Base-by-base conservation (phyloP, 1,140 invertebrate genomes). In the Temnothorax longispinosus region DNA sequence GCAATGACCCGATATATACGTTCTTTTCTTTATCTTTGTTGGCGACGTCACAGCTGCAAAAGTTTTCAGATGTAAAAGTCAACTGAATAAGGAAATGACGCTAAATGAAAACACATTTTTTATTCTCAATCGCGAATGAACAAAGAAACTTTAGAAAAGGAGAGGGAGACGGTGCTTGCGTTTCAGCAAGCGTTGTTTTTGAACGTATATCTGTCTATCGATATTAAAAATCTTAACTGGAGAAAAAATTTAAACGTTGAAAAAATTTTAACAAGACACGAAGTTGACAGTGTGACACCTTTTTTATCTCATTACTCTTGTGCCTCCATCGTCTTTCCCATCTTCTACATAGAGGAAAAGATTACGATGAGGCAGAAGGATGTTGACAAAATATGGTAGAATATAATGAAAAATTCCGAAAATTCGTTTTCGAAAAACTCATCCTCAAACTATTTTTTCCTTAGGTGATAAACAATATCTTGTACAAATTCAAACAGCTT, bases 261-360 rank as follows among this genome's bases (percentile, higher is more conserved):
- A 78, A 76, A 90, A 84, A 89, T 90, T 89, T 80, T 87, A 76
- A 87, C 77, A 50, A 87, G 80, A 90, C 56, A 69, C 44, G 10
- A 69, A 87, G 76, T 71, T 76, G 82, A 58, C 74, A 27, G 50
- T 18, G 44, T 27, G 81, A 88, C 72, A 71, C 41, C 67, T 88
- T 78, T 88, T 84, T 86, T 85, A 88, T 82, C 82, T 47, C 52
- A 75, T 86, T 86, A 82, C 47, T 38, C 50, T 65, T 56, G n/a
- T 65, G 62, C 67, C 69, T 80, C 72, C 64, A 35, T 69, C 47
- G 27, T 56, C 52, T 27, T 21, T 38, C 11, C 41, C 32, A 38
- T 56, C 38, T 44, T 54, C 21, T 11, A 13, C 18, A 8, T 11
- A 21, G 6, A 13, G 21, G 15, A 15, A 80, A 38, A 69, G 44